Conservation (phyloP, 2,888 invertebrate genomes). For the Tiphia femorata region DNA sequence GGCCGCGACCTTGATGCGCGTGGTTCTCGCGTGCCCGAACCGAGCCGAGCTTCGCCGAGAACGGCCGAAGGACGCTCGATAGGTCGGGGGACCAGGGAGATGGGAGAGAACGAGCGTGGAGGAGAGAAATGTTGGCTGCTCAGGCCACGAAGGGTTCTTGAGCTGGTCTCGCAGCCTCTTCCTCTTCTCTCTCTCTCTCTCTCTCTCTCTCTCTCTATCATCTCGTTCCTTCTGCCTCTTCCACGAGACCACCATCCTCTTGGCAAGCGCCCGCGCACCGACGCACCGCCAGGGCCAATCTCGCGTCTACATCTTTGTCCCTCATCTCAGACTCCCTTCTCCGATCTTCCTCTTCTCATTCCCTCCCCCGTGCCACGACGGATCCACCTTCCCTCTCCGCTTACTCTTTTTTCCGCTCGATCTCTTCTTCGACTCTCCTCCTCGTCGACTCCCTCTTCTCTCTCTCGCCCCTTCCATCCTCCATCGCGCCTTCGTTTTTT, state of each 20-base stretch:
- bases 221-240: neutral
- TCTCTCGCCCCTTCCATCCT: neutral
- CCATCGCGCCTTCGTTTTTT: conserved; percentile 9
- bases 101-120: conserved; percentile 2
- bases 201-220: conserved; percentile 13
- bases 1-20: conserved; percentile 66
- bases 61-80: no score
- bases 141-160: conserved; percentile 36
- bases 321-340: no score
- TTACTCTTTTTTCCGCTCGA: neutral
- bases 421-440: conserved; percentile 14
- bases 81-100: neutral
- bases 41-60: conserved; percentile 40
- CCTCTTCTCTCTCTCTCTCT: neutral
- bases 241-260: no score
- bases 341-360: no score
- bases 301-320: no score
- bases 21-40: conserved; percentile 65
- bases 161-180: conserved; percentile 7
- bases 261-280: no score
- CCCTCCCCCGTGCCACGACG: no score
- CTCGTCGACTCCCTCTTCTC: neutral
- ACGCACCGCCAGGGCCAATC: no score
- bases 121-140: conserved; percentile 36
- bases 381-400: neutral